A percentile compares a stretch with the other conserved stretches of the same genome.
Evolutionary conservation across 1,140 invertebrate genomes (phyloP).

Genomic region (Cardiocondyla obscurior): DNA sequence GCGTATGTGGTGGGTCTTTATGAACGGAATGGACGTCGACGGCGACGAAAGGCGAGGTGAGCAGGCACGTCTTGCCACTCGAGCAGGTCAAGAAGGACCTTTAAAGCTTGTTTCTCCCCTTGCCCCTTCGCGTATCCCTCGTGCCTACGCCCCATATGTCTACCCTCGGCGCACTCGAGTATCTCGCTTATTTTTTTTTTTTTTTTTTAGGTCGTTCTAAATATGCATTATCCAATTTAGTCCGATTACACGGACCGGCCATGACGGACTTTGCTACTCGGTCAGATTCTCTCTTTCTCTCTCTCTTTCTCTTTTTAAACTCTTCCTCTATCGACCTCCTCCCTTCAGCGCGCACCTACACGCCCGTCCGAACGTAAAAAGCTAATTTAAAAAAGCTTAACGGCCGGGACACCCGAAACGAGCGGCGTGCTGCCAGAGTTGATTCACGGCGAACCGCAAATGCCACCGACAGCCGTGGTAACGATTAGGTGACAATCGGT

Average conservation of each 20-base stretch:
- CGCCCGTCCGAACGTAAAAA: conserved; percentile 73
- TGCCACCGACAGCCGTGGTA: conserved; percentile 46
- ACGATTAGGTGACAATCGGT: conserved; percentile 55
- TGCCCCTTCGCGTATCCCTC: background rate
- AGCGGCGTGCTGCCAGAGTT: conserved; percentile 60
- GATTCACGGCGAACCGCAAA: conserved; percentile 66
- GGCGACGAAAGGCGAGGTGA: conserved; percentile 18
- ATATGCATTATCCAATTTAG: conserved; percentile 79
- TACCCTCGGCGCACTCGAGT: conserved; percentile 43
- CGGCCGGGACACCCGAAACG: conserved; percentile 64
- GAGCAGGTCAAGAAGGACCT: conserved; percentile 65
- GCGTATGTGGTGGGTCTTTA: conserved; percentile 1
- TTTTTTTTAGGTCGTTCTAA: conserved; percentile 70
- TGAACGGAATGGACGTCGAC: conserved; percentile 12
- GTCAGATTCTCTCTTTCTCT: conserved; percentile 44
- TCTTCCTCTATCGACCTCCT: conserved; percentile 3
- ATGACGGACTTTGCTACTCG: conserved; percentile 67
- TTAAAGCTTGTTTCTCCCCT: conserved; percentile 51
- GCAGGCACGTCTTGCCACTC: conserved; percentile 54
- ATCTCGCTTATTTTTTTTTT: no score
- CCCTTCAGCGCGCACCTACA: conserved; percentile 55
- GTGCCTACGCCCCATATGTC: conserved; percentile 41
- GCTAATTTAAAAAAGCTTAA: conserved; percentile 79
- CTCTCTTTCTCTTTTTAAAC: background rate
- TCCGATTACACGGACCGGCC: conserved; percentile 76